phyloP scores from a whole-genome alignment of 2,888 invertebrate species.

The Dryadula phaetusa region DNA sequence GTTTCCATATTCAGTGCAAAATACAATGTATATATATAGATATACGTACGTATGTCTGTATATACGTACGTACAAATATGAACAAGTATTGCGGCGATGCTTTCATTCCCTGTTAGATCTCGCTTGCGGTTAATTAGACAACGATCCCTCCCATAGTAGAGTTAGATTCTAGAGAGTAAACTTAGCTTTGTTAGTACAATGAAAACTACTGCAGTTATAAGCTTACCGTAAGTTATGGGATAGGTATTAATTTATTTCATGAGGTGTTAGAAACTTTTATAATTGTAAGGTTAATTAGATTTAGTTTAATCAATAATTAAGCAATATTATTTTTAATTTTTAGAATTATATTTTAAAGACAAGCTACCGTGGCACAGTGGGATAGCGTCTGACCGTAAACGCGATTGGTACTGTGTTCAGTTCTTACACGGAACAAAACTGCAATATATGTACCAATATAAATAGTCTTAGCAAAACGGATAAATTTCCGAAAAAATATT shows the following conservation, averaged over 20 bases:
- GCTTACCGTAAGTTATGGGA: not conserved
- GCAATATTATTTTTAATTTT: too few relatives aligned
- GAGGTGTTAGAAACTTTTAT: too few relatives aligned
- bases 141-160: conserved; percentile 15
- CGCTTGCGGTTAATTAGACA: conserved; percentile 30
- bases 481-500: too few relatives aligned
- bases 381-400: too few relatives aligned
- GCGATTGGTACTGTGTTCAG: too few relatives aligned
- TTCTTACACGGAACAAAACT: too few relatives aligned
- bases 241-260: too few relatives aligned
- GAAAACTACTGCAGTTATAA: not conserved
- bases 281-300: not conserved
- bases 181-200: conserved; percentile 1
- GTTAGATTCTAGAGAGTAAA: not conserved
- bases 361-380: too few relatives aligned
- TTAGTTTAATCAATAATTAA: too few relatives aligned
- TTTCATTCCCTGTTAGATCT: conserved; percentile 13
- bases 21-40: not conserved
- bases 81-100: conserved; percentile 12
- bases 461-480: too few relatives aligned
- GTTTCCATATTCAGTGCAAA: not conserved
- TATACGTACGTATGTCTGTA: not conserved
- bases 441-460: too few relatives aligned
- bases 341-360: too few relatives aligned
- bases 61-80: not conserved